These are phyloP conservation scores for Jordanella pulchra DNA, from an alignment of 2,797 vertebrate species.

Conservation along the genomic window DNA sequence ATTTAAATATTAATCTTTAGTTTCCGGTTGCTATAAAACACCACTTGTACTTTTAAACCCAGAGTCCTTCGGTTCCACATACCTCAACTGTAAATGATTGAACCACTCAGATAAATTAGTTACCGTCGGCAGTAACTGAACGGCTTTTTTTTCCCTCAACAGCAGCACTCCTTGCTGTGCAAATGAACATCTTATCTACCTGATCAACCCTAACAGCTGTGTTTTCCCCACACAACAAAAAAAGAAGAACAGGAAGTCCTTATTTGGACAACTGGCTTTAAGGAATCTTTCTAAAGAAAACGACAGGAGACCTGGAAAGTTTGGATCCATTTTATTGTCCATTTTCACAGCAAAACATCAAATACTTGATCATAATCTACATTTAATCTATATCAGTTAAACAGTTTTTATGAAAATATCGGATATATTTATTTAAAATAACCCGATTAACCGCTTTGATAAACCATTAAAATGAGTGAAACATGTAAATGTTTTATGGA, in stretches of 20 bases:
- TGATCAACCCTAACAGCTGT: neutral
- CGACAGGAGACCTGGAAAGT: neutral
- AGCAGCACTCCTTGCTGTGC: constrained; percentile 17
- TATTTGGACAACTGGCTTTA: constrained; percentile 10
- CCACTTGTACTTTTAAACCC: neutral
- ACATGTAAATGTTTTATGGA: neutral
- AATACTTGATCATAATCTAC: neutral
- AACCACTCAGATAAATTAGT: neutral
- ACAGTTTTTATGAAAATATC: neutral
- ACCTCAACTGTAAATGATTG: constrained; percentile 1
- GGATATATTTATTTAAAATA: neutral
- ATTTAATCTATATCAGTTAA: neutral
- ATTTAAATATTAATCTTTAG: constrained; percentile 8
- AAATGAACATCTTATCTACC: constrained; percentile 19
- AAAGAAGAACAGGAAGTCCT: constrained; percentile 32
- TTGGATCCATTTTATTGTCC: neutral
- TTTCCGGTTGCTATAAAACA: constrained; percentile 16
- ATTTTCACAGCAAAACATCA: neutral
- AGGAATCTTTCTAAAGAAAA: neutral
- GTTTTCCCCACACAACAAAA: constrained; percentile 2
- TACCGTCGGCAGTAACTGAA: neutral
- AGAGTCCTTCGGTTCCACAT: neutral
- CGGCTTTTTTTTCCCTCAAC: neutral
- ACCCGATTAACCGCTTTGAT: too few relatives aligned
- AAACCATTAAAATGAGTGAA: neutral